Percentiles rank a stretch among this genome's conserved stretches.
Evolutionary conservation across 2,888 invertebrate genomes (phyloP).

Genomic region (Mythimna albipuncta): DNA sequence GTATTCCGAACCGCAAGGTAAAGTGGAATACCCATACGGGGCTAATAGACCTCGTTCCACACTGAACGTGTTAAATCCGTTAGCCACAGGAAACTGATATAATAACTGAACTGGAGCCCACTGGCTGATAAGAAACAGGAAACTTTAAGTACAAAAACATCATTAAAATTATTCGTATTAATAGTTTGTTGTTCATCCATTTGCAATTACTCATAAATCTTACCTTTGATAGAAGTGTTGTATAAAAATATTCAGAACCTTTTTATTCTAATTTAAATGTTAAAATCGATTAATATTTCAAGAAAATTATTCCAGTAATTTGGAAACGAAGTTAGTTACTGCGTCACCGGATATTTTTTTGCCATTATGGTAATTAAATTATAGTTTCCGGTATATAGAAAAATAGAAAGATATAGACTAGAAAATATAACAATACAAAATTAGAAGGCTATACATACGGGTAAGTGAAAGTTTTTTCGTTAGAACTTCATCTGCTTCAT

Average conservation of each 20-base stretch:
- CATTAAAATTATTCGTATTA: slow-evolving; percentile 18
- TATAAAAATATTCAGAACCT: neutral
- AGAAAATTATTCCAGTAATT: neutral
- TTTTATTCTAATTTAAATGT: too few species aligned
- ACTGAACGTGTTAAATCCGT: neutral
- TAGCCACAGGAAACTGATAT: slow-evolving; percentile 21
- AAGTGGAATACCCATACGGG: too few species aligned
- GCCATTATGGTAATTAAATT: slow-evolving; percentile 22
- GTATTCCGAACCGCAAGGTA: too few species aligned
- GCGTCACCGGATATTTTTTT: slow-evolving; percentile 30
- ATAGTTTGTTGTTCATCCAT: neutral
- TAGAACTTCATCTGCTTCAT: too few species aligned
- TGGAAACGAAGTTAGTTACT: neutral
- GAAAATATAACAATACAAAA: too few species aligned
- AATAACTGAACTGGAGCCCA: neutral
- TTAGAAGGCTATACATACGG: too few species aligned
- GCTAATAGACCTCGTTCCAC: too few species aligned
- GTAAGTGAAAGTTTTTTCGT: too few species aligned
- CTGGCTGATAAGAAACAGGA: slow-evolving; percentile 8
- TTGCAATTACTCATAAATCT: neutral
- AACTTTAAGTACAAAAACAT: neutral
- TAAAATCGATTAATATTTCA: neutral
- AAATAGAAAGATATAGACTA: too few species aligned
- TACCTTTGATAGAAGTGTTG: neutral
- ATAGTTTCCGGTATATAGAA: neutral